A percentile compares a stretch with the other conserved stretches of the same genome.
These are phyloP conservation scores for Petrocephalus schoutedeni DNA, from an alignment of 2,797 vertebrate genomes.

Conservation along the genomic window DNA sequence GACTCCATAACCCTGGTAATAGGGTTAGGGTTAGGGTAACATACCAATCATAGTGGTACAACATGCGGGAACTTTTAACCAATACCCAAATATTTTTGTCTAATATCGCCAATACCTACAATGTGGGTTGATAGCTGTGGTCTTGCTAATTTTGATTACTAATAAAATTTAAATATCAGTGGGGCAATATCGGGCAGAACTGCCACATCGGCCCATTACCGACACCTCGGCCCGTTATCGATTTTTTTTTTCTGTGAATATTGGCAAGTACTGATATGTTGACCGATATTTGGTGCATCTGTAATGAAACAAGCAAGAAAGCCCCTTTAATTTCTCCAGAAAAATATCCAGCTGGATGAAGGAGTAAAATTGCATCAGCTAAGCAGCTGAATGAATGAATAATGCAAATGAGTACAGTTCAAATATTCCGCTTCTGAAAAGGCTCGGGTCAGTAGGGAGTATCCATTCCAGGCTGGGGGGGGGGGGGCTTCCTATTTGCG, in stretches of 20 bases:
- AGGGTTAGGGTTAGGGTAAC: too few relatives aligned
- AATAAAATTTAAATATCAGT: neutral
- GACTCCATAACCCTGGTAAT: neutral
- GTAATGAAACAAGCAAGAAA: neutral
- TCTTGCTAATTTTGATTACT: neutral
- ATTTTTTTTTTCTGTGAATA: neutral
- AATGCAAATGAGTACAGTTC: conserved; percentile 16
- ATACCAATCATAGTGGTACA: neutral
- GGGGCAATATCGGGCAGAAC: neutral
- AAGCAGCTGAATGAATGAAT: conserved; percentile 30
- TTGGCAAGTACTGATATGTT: neutral
- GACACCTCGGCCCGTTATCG: neutral
- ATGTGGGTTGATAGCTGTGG: neutral
- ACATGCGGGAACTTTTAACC: neutral
- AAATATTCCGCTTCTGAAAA: conserved; percentile 11
- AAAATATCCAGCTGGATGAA: conserved; percentile 26
- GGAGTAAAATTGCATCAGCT: conserved; percentile 26
- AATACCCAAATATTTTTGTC: neutral
- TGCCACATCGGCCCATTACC: neutral
- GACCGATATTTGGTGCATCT: neutral
- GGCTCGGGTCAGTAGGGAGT: neutral
- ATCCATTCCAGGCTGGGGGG: neutral
- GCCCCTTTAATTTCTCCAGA: conserved; percentile 34
- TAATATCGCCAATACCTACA: neutral
- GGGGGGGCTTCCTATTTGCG: neutral